Percentiles rank a stretch among this genome's conserved stretches.
These are phyloP conservation scores for Amphiduros pacificus DNA, from an alignment of 2,888 invertebrate species.

Conservation along the genomic window DNA sequence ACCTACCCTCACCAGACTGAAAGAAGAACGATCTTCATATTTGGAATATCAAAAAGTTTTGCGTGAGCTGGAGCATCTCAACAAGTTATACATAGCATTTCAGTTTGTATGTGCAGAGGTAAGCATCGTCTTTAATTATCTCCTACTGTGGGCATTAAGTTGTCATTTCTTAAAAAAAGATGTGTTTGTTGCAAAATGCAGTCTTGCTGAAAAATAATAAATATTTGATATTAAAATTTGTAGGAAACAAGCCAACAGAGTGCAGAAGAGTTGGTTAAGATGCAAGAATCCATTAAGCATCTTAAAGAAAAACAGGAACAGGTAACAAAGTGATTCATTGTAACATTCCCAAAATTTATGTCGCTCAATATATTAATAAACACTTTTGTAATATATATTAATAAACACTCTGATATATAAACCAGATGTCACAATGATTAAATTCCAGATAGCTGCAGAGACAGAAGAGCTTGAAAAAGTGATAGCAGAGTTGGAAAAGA, in stretches of 20 bases:
- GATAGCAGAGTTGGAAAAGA: conserved; percentile 68
- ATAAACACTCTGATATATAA: too few relatives aligned
- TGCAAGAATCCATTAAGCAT: conserved; percentile 58
- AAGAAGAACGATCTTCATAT: conserved; percentile 81
- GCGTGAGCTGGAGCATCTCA: conserved; percentile 81
- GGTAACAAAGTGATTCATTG: too few relatives aligned
- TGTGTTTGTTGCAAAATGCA: too few relatives aligned
- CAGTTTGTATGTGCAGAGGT: conserved; percentile 68
- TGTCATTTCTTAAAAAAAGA: too few relatives aligned
- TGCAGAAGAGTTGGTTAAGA: conserved; percentile 66
- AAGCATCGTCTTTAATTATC: too few relatives aligned
- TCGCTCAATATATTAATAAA: too few relatives aligned
- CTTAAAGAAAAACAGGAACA: conserved; percentile 39
- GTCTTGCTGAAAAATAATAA: too few relatives aligned
- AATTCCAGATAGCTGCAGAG: conserved; percentile 66
- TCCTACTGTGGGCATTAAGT: too few relatives aligned
- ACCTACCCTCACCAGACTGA: conserved; percentile 84
- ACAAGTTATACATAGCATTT: conserved; percentile 74
- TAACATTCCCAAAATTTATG: too few relatives aligned
- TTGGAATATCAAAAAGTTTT: conserved; percentile 84
- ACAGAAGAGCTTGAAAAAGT: conserved; percentile 63
- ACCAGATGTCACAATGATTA: too few relatives aligned
- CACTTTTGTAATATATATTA: too few relatives aligned
- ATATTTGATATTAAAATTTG: conserved; percentile 1
- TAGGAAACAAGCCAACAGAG: conserved; percentile 60